Evolutionary conservation across 2,113 vertebrate species (phyloP), one percentile per base, ranked within the genome.

Genomic region (Trematocara variabile): DNA sequence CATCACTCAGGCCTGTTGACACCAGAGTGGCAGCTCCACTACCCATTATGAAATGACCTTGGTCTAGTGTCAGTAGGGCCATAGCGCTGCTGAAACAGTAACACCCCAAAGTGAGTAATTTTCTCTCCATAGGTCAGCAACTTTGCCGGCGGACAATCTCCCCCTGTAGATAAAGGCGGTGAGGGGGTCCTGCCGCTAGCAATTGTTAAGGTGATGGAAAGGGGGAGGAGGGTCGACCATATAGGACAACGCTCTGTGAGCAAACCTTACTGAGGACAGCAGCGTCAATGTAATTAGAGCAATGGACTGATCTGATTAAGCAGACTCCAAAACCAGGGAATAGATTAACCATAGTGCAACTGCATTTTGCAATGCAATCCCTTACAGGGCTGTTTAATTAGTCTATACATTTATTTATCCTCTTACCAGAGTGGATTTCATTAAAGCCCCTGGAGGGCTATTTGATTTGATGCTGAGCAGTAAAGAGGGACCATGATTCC

Each of bases 41-140:
- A 81, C 81, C 89, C 88, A 92, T 94, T 94, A 94, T 92, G 84
- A 95, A 90, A 94, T 94, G 94, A 96, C 96, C 96, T 96, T 96
- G 95, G 92, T 93, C 83, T 85, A 58, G 91, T 91, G 88, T 95
- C 93, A 91, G 91, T 65, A 22, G 68, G 82, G 79, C 88, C 78
- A 87, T 85, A 77, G 80, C 39, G 50, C 86, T 82, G 86, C 91
- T 87, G 94, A 95, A 95, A 93, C 90, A 90, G 80, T 89, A 93
- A 93, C 90, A 86, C 90, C 91, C 89, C 85, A 92, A 88, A 95
- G 90, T 94, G 93, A 93, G 93, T 93, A 86, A 91, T 95, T 94
- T 93, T 91, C 92, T 60, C 79, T 90, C 82, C 86, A 79, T 84
- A 89, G 92, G 94, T 96, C 94, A 95, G 95, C 95, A 92, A 83